Evolutionary conservation across 30 jellyfish, hydroid and myxozoan genomes (phyloP).

Genomic region (Hydra vulgaris): DNA sequence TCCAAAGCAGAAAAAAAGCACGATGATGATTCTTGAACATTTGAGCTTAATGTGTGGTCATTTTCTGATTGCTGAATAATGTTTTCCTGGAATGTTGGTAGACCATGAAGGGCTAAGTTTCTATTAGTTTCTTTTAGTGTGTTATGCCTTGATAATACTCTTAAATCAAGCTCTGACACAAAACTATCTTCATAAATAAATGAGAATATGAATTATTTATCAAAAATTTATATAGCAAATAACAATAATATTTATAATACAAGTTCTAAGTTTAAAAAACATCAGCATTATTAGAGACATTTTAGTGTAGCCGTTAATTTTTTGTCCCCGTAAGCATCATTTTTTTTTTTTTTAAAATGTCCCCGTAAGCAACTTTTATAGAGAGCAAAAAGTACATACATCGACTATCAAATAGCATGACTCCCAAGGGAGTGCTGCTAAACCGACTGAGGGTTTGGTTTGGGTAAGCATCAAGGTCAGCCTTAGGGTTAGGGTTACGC

Average conservation of each 20-base stretch:
- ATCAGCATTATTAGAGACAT: too few species aligned
- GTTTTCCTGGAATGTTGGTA: not conserved
- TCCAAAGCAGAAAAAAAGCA: slow-evolving; percentile 21
- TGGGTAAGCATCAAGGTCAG: too few species aligned
- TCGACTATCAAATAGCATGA: too few species aligned
- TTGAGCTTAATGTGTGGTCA: not conserved
- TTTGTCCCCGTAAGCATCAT: too few species aligned
- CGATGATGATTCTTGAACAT: slow-evolving; percentile 20
- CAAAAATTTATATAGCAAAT: not conserved
- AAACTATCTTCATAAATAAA: not conserved
- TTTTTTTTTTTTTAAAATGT: too few species aligned
- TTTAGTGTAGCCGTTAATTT: too few species aligned
- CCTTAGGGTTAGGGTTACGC: too few species aligned
- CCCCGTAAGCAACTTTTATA: too few species aligned
- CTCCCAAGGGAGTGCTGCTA: too few species aligned
- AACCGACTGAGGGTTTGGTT: too few species aligned
- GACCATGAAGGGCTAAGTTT: slow-evolving; percentile 6
- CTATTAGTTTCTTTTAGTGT: slow-evolving; percentile 5
- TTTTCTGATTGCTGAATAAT: not conserved
- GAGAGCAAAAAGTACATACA: too few species aligned
- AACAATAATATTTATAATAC: not conserved
- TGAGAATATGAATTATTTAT: too few species aligned
- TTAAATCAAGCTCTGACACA: not conserved
- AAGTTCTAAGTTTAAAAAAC: not conserved
- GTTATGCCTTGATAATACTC: slow-evolving; percentile 1